Conservation (phyloP, 2,113 vertebrate species). For the Cyprinus carpio region DNA sequence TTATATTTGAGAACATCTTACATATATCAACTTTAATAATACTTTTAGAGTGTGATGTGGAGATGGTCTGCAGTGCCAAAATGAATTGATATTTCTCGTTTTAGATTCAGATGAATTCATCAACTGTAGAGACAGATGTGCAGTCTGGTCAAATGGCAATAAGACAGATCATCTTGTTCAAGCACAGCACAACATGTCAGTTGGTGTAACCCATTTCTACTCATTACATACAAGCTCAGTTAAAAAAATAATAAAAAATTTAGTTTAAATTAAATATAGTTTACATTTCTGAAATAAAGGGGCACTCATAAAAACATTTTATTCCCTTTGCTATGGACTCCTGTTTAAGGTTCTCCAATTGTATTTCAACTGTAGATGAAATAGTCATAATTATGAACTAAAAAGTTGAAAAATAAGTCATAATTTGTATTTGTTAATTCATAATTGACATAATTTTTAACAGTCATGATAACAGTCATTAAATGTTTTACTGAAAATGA, state of each 20-base stretch:
- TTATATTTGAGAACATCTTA: too few relatives aligned
- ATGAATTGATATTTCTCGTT: neutral
- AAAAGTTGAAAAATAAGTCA: too few relatives aligned
- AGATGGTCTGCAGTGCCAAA: too few relatives aligned
- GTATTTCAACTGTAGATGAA: too few relatives aligned
- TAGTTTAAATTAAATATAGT: neutral
- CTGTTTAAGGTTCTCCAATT: neutral
- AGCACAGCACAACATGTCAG: conserved; percentile 4
- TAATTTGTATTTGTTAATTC: too few relatives aligned
- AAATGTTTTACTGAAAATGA: too few relatives aligned
- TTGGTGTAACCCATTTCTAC: neutral
- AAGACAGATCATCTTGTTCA: neutral
- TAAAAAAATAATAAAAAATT: neutral
- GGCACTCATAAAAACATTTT: too few relatives aligned
- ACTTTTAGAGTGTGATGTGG: neutral
- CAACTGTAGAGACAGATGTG: conserved; percentile 16
- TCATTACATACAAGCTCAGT: neutral
- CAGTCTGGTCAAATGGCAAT: neutral
- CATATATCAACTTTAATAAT: too few relatives aligned
- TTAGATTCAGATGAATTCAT: conserved; percentile 26
- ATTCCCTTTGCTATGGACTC: neutral
- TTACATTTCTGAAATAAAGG: neutral
- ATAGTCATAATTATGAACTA: too few relatives aligned
- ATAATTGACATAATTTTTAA: too few relatives aligned
- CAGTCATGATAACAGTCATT: too few relatives aligned